Conservation (phyloP, 2,797 vertebrate genomes). For the Pipistrellus nathusii region DNA sequence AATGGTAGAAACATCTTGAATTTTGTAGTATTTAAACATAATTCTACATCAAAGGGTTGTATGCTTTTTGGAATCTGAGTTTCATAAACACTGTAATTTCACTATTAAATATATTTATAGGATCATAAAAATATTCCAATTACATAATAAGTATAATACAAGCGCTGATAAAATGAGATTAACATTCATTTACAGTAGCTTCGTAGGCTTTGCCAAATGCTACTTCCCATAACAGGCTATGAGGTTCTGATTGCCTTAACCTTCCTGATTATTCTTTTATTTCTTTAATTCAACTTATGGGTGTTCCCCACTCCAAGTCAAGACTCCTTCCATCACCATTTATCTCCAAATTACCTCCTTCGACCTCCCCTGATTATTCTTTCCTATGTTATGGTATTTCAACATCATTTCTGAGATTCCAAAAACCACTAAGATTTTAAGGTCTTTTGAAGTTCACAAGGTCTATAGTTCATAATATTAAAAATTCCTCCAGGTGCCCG, state of each 20-base stretch:
- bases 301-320: neutral
- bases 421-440: slow-evolving; percentile 77
- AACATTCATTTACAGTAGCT: slow-evolving; percentile 86
- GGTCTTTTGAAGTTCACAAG: slow-evolving; percentile 71
- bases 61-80: slow-evolving; percentile 74
- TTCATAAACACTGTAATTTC: slow-evolving; percentile 84
- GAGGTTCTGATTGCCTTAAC: slow-evolving; percentile 84
- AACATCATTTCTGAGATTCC: slow-evolving; percentile 69
- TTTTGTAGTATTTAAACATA: slow-evolving; percentile 71
- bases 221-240: slow-evolving; percentile 84
- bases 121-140: slow-evolving; percentile 87
- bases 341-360: neutral
- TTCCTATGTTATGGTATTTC: slow-evolving; percentile 81
- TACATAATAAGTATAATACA: slow-evolving; percentile 85
- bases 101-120: slow-evolving; percentile 84
- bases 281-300: too few relatives aligned
- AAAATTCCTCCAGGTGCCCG: slow-evolving; percentile 70
- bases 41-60: slow-evolving; percentile 69
- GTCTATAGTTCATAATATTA: slow-evolving; percentile 82
- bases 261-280: slow-evolving; percentile 78
- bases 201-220: slow-evolving; percentile 83
- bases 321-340: neutral
- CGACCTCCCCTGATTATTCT: slow-evolving; percentile 77
- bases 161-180: slow-evolving; percentile 84
- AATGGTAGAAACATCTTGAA: slow-evolving; percentile 60